These are phyloP conservation scores for Garrulus glandarius DNA, from an alignment of 2,797 vertebrate genomes.

Conservation along the genomic window DNA sequence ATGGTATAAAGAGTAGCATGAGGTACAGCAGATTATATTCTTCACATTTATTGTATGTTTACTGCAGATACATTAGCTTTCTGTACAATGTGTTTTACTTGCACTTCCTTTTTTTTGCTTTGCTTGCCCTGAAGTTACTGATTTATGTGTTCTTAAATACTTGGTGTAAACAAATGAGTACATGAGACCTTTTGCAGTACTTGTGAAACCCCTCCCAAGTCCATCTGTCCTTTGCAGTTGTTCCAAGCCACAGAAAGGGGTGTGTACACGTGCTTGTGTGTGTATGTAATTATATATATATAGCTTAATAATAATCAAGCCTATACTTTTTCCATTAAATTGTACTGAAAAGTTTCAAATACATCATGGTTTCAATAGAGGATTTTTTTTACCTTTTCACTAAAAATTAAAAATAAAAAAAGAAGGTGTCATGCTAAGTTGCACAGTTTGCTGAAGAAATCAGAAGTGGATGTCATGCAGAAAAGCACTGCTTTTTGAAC, in stretches of 20 bases:
- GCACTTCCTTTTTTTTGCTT: background rate
- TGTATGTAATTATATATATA: background rate
- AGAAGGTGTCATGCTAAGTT: background rate
- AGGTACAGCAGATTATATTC: background rate
- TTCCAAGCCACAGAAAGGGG: constrained; percentile 62
- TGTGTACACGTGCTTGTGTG: background rate
- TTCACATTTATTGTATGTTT: background rate
- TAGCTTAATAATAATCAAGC: background rate
- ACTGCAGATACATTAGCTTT: background rate
- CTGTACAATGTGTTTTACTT: background rate
- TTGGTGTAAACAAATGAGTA: constrained; percentile 62
- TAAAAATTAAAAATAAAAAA: background rate
- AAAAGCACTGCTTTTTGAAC: background rate
- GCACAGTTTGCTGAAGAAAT: background rate
- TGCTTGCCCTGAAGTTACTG: constrained; percentile 40
- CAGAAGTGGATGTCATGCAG: background rate
- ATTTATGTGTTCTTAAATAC: constrained; percentile 57
- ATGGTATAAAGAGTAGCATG: background rate
- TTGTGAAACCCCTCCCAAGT: constrained; percentile 43
- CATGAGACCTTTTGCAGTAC: constrained; percentile 54
- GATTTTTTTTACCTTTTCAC: background rate
- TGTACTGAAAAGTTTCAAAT: constrained; percentile 59
- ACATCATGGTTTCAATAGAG: constrained; percentile 14
- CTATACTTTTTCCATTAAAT: constrained; percentile 41
- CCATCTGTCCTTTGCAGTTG: constrained; percentile 66